These are phyloP conservation scores for Phylloscopus collybita DNA, from an alignment of 2,797 vertebrate species.

Conservation along the genomic window DNA sequence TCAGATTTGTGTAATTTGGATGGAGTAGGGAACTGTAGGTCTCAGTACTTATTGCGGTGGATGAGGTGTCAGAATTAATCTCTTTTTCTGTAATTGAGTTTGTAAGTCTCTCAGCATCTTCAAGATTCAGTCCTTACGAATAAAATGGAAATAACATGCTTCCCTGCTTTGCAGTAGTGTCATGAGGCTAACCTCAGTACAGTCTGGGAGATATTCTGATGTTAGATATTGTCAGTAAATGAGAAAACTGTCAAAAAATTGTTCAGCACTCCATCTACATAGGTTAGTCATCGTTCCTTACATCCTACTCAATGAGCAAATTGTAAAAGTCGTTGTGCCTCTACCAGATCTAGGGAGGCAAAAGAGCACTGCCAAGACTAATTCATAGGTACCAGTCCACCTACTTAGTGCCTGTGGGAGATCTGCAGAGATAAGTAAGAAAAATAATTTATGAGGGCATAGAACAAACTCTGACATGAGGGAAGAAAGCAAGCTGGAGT, in stretches of 20 bases:
- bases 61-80: conserved; percentile 53
- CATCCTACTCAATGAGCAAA: conserved; percentile 22
- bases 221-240: conserved; percentile 1
- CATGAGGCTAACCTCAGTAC: background rate
- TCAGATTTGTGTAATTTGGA: conserved; percentile 29
- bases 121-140: background rate
- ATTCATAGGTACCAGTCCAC: conserved; percentile 36
- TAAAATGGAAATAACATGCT: background rate
- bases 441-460: conserved; percentile 1
- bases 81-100: conserved; percentile 33
- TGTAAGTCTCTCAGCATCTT: conserved; percentile 32
- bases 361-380: conserved; percentile 36
- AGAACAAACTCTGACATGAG: background rate
- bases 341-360: conserved; percentile 5
- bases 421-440: conserved; percentile 15
- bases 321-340: conserved; percentile 38
- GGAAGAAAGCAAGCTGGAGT: background rate
- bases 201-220: background rate
- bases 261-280: conserved; percentile 17
- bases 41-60: background rate
- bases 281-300: conserved; percentile 49
- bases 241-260: conserved; percentile 52
- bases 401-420: conserved; percentile 29
- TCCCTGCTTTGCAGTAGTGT: background rate
- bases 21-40: conserved; percentile 11